Percentiles rank a stretch among this genome's conserved stretches.
Evolutionary conservation across 2,797 vertebrate species (phyloP).

Genomic region (Aphelocoma californica): DNA sequence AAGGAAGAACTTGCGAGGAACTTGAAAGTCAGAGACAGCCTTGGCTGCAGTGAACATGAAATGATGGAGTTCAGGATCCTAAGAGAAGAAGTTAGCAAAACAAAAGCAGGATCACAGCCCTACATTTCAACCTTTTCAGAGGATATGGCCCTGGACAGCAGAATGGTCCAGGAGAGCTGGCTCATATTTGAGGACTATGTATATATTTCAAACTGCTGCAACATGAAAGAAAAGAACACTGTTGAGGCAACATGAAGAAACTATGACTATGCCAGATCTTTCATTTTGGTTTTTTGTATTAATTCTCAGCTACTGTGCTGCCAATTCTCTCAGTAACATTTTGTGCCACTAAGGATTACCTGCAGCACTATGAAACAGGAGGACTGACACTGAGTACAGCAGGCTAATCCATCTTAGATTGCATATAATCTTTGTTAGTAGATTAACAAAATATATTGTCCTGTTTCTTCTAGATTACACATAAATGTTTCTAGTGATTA

Average conservation of each 20-base stretch:
- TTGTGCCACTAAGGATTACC: not conserved
- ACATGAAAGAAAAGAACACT: not conserved
- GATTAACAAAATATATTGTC: conserved; percentile 47
- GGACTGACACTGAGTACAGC: not conserved
- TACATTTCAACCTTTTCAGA: not conserved
- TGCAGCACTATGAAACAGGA: not conserved
- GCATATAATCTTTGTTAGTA: conserved; percentile 51
- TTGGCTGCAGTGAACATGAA: not conserved
- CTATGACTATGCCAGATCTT: not conserved
- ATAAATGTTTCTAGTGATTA: conserved; percentile 21
- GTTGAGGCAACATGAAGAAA: not conserved
- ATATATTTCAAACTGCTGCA: not conserved
- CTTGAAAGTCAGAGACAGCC: not conserved
- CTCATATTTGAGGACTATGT: not conserved
- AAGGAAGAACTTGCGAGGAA: not conserved
- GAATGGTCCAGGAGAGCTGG: not conserved
- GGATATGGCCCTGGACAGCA: not conserved
- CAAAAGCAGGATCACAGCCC: not conserved
- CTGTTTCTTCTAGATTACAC: conserved; percentile 46
- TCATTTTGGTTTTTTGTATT: not conserved
- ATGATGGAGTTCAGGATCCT: not conserved
- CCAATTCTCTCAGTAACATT: not conserved
- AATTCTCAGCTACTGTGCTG: not conserved
- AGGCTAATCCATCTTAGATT: conserved; percentile 48
- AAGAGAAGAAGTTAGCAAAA: not conserved